These are phyloP conservation scores for Perdix hodgsoniae DNA, from an alignment of 2,797 vertebrate species.

Conservation along the genomic window DNA sequence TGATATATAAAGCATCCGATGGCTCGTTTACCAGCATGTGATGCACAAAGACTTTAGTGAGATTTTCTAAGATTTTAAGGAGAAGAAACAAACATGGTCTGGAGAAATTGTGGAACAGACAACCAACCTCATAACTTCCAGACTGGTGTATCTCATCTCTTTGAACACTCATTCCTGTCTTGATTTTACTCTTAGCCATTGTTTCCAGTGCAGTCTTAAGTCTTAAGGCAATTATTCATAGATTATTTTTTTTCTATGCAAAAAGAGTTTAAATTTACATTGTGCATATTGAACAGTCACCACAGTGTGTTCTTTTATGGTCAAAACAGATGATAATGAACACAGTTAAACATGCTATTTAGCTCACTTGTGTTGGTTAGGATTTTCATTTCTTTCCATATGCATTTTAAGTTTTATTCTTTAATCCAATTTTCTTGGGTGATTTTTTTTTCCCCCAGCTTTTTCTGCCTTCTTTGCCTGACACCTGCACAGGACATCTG, in stretches of 20 bases:
- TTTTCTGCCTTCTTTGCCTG: slow-evolving; percentile 3
- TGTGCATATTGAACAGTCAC: slow-evolving; percentile 5
- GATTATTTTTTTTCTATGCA: slow-evolving; percentile 9
- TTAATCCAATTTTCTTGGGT: slow-evolving; percentile 32
- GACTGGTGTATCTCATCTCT: background rate
- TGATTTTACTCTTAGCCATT: background rate
- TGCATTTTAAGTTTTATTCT: slow-evolving; percentile 41
- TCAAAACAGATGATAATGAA: slow-evolving; percentile 37
- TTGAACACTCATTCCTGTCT: background rate
- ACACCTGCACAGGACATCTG: slow-evolving; percentile 22
- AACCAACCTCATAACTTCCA: background rate
- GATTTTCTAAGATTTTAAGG: background rate
- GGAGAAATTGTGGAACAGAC: background rate
- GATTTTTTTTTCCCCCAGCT: background rate
- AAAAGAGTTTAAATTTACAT: background rate
- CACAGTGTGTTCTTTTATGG: background rate
- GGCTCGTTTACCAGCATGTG: background rate
- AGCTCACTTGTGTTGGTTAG: slow-evolving; percentile 40
- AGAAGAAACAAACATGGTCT: background rate
- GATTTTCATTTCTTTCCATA: slow-evolving; percentile 9
- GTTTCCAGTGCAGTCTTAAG: background rate
- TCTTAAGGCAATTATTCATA: background rate
- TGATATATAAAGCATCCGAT: background rate
- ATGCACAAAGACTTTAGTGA: background rate
- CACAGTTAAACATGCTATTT: background rate